Conservation (phyloP, 2,113 vertebrate genomes). For the Peromyscus polionotus region DNA sequence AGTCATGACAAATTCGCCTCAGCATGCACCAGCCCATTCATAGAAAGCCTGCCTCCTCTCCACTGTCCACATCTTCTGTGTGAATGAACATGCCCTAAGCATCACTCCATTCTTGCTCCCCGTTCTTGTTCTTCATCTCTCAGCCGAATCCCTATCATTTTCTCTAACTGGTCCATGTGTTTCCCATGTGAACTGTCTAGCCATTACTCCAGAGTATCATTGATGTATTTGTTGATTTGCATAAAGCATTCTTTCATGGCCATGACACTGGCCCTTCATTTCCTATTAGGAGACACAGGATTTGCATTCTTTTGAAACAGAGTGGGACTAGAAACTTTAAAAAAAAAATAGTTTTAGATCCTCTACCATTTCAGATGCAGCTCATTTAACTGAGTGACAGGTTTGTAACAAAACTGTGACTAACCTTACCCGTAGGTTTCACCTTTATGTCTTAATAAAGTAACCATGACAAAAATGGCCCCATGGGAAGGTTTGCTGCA, state of each 20-base stretch:
- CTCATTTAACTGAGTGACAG: slow-evolving; percentile 55
- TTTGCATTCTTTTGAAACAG: slow-evolving; percentile 52
- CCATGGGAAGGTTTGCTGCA: neutral
- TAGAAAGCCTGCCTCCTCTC: neutral
- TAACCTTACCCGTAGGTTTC: neutral
- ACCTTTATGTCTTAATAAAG: slow-evolving; percentile 28
- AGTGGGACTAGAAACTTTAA: neutral
- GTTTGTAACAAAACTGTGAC: slow-evolving; percentile 2
- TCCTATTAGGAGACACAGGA: slow-evolving; percentile 57
- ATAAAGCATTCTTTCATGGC: slow-evolving; percentile 66
- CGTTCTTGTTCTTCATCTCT: neutral
- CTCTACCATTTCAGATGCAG: slow-evolving; percentile 4
- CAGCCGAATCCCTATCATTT: neutral
- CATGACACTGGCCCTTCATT: slow-evolving; percentile 55
- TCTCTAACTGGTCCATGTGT: slow-evolving; percentile 63
- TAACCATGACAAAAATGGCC: neutral
- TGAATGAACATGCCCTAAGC: slow-evolving; percentile 24
- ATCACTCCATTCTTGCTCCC: neutral
- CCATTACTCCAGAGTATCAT: slow-evolving; percentile 17
- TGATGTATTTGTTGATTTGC: slow-evolving; percentile 55
- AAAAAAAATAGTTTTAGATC: slow-evolving; percentile 42
- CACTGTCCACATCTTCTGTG: neutral
- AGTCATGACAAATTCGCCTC: neutral
- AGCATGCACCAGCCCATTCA: neutral
- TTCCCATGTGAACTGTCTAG: slow-evolving; percentile 53